Evolutionary conservation across 1,140 invertebrate genomes (phyloP), one percentile per base, ranked within the genome.

Genomic region (Drosophila littoralis): DNA sequence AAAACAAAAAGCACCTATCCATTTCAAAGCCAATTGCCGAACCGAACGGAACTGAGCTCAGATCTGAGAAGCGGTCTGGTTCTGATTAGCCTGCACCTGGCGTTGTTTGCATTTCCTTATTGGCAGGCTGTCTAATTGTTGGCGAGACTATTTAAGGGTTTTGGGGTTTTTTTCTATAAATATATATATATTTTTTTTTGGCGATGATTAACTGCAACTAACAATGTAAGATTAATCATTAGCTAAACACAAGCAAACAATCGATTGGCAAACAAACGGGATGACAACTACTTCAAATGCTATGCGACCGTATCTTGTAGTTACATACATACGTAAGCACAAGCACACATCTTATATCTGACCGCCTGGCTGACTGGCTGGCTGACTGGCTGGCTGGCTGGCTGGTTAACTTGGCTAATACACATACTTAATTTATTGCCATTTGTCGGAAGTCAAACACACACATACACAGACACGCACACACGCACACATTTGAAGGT

Each of bases 401-500:
- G 36, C 46, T 64, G 40, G 43, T 58, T 36, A 40, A 36, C 73
- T 69, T 58, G 54, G 57, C 50, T 67, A 32, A 76, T 88, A 83
- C 79, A 76, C 77, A 88, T 86, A 64, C 79, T 72, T 88, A 88
- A 88, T 89, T 84, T 88, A 88, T 88, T 88, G 77, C 80, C 80
- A 81, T 88, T 77, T 88, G 83, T 77, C 84, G 83, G 84, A 88
- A 84, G 80, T 89, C 78, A 63, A 58, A 48, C 52, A 65, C 51
- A 69, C 64, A 43, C 57, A 48, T 7, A 15, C 12, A 72, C 54
- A 71, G 55, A 58, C 54, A 52, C 12, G 15, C n/a, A 60, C 45
- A 40, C 48, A 55, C 9, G 32, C 17, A 40, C 33, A 32, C 6
- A 43, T 63, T 61, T 61, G 81, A 85, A 81, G 74, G 77, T 78